Evolutionary conservation across 2,113 vertebrate genomes (phyloP).

Genomic region (Cynocephalus volans): DNA sequence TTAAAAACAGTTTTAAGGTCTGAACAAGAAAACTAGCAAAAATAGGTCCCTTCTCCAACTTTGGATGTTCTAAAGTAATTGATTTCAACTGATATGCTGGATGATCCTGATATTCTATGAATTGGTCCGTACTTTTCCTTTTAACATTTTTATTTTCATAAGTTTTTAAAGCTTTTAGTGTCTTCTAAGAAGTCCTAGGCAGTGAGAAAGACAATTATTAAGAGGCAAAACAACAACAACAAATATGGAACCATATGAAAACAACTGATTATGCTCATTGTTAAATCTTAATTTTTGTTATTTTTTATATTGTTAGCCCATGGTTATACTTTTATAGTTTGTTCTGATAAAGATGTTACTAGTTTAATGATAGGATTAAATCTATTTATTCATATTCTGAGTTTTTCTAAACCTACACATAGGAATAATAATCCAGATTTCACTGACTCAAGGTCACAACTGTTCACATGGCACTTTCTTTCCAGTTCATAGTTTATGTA

Average conservation of each 20-base stretch:
- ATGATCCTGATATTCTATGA: background rate
- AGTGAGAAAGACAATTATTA: background rate
- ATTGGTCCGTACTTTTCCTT: background rate
- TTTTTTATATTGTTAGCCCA: background rate
- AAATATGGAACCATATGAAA: background rate
- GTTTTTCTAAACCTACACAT: background rate
- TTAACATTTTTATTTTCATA: background rate
- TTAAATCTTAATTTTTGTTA: slow-evolving; percentile 12
- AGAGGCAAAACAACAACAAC: background rate
- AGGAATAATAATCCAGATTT: background rate
- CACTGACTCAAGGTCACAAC: background rate
- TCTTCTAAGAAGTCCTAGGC: background rate
- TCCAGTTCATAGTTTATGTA: background rate
- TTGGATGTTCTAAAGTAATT: background rate
- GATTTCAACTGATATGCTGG: background rate
- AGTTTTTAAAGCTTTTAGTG: background rate
- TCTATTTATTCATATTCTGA: background rate
- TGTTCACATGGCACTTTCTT: background rate
- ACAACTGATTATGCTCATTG: background rate
- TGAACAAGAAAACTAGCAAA: background rate
- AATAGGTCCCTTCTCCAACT: background rate
- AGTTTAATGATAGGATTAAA: background rate
- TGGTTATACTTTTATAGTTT: background rate
- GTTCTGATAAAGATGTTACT: background rate
- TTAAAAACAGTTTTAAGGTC: background rate